phyloP scores from a whole-genome alignment of 2,888 invertebrate species.

The Clepsis dumicolana region DNA sequence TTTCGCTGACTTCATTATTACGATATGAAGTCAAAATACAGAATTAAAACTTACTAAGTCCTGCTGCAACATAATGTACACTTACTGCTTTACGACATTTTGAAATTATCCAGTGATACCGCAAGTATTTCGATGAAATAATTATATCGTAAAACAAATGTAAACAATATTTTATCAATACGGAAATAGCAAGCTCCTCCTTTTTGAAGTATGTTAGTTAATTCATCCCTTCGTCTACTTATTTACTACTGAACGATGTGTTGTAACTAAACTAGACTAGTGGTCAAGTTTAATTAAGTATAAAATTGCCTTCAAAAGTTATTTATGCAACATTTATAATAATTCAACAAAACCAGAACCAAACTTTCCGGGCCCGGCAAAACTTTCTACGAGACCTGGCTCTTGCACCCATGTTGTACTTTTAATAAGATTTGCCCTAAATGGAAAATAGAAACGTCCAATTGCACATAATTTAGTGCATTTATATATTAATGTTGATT shows the following conservation, averaged over 20 bases:
- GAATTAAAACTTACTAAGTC: constrained; percentile 7
- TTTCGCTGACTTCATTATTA: constrained; percentile 46
- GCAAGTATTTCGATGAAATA: too few species aligned
- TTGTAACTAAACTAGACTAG: too few species aligned
- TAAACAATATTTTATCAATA: too few species aligned
- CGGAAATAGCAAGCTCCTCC: too few species aligned
- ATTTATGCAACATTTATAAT: background rate
- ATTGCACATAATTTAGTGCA: constrained; percentile 14
- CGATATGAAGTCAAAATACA: constrained; percentile 37
- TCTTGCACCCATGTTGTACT: background rate
- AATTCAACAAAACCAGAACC: background rate
- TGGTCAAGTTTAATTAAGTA: too few species aligned
- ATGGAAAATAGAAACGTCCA: constrained; percentile 11
- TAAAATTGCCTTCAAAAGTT: too few species aligned
- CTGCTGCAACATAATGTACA: constrained; percentile 1
- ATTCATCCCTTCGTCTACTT: too few species aligned
- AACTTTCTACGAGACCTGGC: background rate
- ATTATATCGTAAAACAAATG: too few species aligned
- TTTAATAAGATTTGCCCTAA: background rate
- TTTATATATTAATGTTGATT: constrained; percentile 14
- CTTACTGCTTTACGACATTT: background rate
- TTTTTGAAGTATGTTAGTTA: too few species aligned
- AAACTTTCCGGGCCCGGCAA: too few species aligned
- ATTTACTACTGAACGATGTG: too few species aligned
- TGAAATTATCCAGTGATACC: too few species aligned